phyloP scores from a whole-genome alignment of 2,113 vertebrate species.

The Perognathus longimembris region DNA sequence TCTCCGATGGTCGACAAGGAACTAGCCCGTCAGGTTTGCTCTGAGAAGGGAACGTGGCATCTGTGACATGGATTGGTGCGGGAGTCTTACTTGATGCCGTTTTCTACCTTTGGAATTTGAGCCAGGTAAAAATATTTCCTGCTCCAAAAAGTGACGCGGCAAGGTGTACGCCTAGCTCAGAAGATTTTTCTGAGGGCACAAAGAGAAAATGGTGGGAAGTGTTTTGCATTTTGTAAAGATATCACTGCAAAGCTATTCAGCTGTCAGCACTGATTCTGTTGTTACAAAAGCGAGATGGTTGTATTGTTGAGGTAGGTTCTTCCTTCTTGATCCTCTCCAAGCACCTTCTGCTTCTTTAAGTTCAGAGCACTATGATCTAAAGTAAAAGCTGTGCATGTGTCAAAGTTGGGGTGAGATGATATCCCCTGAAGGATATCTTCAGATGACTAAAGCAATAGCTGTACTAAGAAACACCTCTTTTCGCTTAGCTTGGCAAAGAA shows the following conservation, averaged over 20 bases:
- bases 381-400: neutral
- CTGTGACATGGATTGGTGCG: neutral
- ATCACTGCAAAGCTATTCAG: neutral
- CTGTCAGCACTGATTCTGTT: rapidly evolving
- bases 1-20: neutral
- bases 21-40: neutral
- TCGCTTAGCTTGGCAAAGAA: neutral
- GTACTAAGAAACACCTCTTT: neutral
- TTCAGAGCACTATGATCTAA: neutral
- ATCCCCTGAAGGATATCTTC: neutral
- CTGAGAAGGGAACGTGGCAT: neutral
- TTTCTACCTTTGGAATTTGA: neutral
- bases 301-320: neutral
- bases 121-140: neutral
- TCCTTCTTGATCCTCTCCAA: neutral
- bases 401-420: neutral
- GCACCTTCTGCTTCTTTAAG: neutral
- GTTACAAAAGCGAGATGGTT: neutral
- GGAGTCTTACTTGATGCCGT: neutral
- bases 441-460: neutral
- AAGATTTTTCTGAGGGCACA: neutral
- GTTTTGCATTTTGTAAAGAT: neutral
- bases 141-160: neutral
- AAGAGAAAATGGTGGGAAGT: neutral
- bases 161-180: neutral